Evolutionary conservation across 2,888 invertebrate species (phyloP), one percentile per base, ranked within the genome.

Genomic region (Drosophila quasianomalipes): DNA sequence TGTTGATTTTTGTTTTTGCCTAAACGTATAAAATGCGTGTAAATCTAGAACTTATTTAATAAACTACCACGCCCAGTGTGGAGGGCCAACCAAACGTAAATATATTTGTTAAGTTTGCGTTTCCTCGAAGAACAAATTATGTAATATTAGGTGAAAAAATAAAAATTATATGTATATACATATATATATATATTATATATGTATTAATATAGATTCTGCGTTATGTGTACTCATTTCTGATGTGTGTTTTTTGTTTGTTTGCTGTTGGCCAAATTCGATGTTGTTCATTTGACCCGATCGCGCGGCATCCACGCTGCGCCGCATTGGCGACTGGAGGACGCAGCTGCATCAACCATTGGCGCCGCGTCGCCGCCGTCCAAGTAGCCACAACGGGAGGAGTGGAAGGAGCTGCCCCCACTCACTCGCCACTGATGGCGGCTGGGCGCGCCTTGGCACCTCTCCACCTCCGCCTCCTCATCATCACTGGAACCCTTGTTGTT

Each of bases 1-100:
- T 58, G 47, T 62, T 49, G 14, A 41, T 33, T 68, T 47, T 52
- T 60, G 47, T 31, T 53, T 49, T 76, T 75, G 78, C 55, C 80
- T 82, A 83, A 82, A 85, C 82, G 83, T 85, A 85, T 70, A 82
- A 85, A 85, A 85, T 85, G 85, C 89, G 73, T 82, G 71, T 81
- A 81, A 88, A 66, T 81, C 86, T 89, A 89, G 63, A 86, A 83
- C 82, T 89, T 89, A 88, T 83, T 81, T 79, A 75, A 83, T 73
- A 74, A 67, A 68, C 79, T 76, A 62, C 64, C 79, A 65, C 65
- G 62, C 62, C 74, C 75, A 58, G 3, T 28, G 51, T 22, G 30
- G 37, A 26, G 57, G 62, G 64, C 51, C 53, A 49, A 44, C 60
- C 74, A 67, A 63, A 65, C 44, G 49, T 74, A 44, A 39, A 57